phyloP scores from a whole-genome alignment of 1,140 invertebrate species.

The Leptoteleia sp. region DNA sequence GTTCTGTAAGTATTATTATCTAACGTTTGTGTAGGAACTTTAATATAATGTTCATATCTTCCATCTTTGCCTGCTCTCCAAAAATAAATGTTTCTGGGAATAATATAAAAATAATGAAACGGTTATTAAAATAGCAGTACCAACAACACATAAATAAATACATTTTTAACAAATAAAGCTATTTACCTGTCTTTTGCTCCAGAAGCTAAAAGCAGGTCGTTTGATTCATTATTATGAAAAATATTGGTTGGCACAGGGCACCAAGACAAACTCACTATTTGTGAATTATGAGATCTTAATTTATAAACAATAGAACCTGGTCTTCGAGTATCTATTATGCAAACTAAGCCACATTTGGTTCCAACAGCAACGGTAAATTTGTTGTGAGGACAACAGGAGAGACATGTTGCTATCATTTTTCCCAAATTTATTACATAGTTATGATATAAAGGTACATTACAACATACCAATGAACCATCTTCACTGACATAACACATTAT shows the following conservation, averaged over 20 bases:
- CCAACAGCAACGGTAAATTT: constrained; percentile 84
- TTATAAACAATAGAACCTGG: constrained; percentile 84
- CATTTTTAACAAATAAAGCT: no score
- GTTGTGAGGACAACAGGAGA: constrained; percentile 85
- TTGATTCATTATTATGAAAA: constrained; percentile 69
- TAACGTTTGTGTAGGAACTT: constrained; percentile 65
- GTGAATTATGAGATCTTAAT: constrained; percentile 87
- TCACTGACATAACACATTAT: constrained; percentile 81
- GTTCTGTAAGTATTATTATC: constrained; percentile 66
- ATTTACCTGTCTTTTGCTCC: constrained; percentile 79
- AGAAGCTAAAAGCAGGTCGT: constrained; percentile 82
- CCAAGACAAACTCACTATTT: constrained; percentile 87
- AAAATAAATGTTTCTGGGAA: constrained; percentile 79
- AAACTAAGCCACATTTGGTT: constrained; percentile 84
- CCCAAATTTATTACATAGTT: constrained; percentile 77
- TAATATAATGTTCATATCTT: constrained; percentile 76
- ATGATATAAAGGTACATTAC: constrained; percentile 84
- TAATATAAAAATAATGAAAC: background rate
- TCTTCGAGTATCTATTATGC: constrained; percentile 83
- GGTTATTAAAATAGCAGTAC: no score
- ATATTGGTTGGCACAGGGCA: constrained; percentile 84
- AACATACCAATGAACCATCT: constrained; percentile 83
- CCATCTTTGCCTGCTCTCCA: constrained; percentile 83
- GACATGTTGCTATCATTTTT: constrained; percentile 81
- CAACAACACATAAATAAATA: no score